Base-by-base conservation (phyloP, 2,797 vertebrate genomes). In the Parauchenoglanis ngamensis region DNA sequence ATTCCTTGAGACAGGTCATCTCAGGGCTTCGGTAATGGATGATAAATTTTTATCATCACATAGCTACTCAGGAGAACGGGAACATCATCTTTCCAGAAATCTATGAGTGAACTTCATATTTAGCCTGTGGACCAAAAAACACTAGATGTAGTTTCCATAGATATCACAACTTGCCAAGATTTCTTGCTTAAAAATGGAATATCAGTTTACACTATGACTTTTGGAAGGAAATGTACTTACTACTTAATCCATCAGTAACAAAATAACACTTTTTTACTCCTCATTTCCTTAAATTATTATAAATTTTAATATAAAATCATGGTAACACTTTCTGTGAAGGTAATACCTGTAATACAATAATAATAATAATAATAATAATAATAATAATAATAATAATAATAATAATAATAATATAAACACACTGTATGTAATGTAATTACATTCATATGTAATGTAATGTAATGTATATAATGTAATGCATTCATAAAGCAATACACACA, bases 1-100 rank as follows among this genome's bases (percentile, higher is more conserved):
- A 79, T 89, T 77, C 17, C 40, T 83, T 44, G 35, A 63, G 80
- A 76, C 35, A 61, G 73, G 61, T 81, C 65, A 40, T 87, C 76
- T 87, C 19, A 85, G 49, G 49, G 23, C 35, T 77, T 85, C 23
- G 67, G 84, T 85, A 49, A 59, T 65, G 82, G 35, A 12, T n/a
- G 84, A 78, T 72, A 54, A 79, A 49, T 67, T 63, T 83, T 86
- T 59, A 78, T 52, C 21, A 13, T 5, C 52, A 59, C 44, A 25
- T 31, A 83, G 44, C 70, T 59, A 59, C 68, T 86, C 65, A 59
- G 70, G 61, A 72, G 25, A 85, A 44, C n/a, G 28, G 10, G 8
- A 63, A 68, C 28, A 78, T 73, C 81, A 68, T 56, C 49, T 40
- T 1, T 13, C 15, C 19, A 44, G n/a, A 65, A 78, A 46, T n/a